Percentiles rank a stretch among this genome's conserved stretches.
Conservation (phyloP, 2,888 invertebrate species). For the Timema cristinae region DNA sequence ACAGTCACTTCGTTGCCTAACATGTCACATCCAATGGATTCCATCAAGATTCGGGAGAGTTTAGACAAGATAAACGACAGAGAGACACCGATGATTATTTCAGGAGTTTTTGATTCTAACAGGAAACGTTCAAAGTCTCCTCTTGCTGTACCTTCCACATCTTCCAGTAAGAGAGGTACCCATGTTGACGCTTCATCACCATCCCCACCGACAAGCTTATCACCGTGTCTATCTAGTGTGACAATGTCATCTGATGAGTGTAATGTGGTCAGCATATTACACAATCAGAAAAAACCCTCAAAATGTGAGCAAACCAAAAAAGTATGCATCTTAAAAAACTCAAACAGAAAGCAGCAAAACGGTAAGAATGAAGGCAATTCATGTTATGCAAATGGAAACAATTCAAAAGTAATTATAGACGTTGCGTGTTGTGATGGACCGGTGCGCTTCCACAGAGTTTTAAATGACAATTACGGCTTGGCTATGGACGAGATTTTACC, state of each 20-base stretch:
- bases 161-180: conserved; percentile 27
- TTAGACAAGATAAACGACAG: too few relatives aligned
- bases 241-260: conserved; percentile 19
- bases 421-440: conserved; percentile 92
- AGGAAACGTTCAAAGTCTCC: conserved; percentile 20
- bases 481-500: conserved; percentile 38
- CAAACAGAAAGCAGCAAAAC: too few relatives aligned
- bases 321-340: too few relatives aligned
- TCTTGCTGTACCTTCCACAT: conserved; percentile 29
- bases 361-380: too few relatives aligned
- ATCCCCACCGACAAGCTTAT: conserved; percentile 18
- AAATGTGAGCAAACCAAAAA: too few relatives aligned
- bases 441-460: conserved; percentile 77
- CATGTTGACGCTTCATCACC: conserved; percentile 18
- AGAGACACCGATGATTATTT: too few relatives aligned
- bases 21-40: too few relatives aligned
- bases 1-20: conserved; percentile 29
- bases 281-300: too few relatives aligned
- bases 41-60: too few relatives aligned
- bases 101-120: too few relatives aligned
- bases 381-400: conserved; percentile 27
- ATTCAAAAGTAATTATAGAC: conserved; percentile 64
- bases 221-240: conserved; percentile 25
- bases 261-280: conserved; percentile 1
- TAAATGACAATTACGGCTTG: conserved; percentile 72